Conservation (phyloP, 1,140 invertebrate species). For the Gryllus bimaculatus region DNA sequence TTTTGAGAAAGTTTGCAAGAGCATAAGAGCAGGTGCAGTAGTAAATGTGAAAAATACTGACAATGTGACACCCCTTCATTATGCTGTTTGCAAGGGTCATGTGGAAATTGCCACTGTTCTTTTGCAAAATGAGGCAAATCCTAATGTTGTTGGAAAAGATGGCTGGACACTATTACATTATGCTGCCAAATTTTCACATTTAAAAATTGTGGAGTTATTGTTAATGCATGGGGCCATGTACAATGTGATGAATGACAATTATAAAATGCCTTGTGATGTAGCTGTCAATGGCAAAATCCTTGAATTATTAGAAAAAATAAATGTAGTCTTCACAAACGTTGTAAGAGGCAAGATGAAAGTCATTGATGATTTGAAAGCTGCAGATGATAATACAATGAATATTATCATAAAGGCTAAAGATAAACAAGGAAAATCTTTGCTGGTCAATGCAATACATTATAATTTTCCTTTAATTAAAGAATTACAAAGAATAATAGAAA, state of each 20-base stretch:
- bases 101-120: slow-evolving; percentile 15
- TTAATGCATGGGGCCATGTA: background rate
- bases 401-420: background rate
- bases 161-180: slow-evolving; percentile 24
- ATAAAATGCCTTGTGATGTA: background rate
- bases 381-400: background rate
- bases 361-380: background rate
- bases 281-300: background rate
- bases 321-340: background rate
- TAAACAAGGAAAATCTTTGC: background rate
- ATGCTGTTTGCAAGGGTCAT: background rate
- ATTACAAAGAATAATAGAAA: background rate
- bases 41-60: background rate
- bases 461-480: background rate
- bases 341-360: background rate
- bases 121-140: slow-evolving; percentile 24
- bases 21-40: background rate
- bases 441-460: background rate
- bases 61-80: background rate
- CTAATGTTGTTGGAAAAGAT: slow-evolving; percentile 20
- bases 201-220: background rate
- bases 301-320: background rate
- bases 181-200: slow-evolving; percentile 20
- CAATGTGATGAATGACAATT: background rate
- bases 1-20: background rate